Evolutionary conservation across 2,113 vertebrate genomes (phyloP).

Genomic region (Reinhardtius hippoglossoides): DNA sequence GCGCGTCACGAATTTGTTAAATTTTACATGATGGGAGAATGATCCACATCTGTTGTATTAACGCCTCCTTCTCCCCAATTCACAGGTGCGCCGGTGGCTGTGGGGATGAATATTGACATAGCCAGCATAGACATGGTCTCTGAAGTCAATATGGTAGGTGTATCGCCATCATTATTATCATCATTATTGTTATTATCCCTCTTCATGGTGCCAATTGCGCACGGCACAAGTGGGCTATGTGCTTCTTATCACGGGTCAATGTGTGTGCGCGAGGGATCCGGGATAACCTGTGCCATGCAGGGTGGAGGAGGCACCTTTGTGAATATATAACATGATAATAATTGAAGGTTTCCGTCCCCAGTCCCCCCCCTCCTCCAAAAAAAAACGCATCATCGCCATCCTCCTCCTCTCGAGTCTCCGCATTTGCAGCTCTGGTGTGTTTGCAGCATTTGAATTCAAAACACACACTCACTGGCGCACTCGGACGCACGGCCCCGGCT

Average conservation of each 20-base stretch:
- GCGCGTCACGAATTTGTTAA: slow-evolving; percentile 76
- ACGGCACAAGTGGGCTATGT: not conserved
- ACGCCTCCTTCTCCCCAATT: slow-evolving; percentile 69
- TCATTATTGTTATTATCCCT: slow-evolving; percentile 21
- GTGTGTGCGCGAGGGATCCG: not conserved
- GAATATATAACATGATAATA: not conserved
- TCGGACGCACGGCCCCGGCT: slow-evolving; percentile 72
- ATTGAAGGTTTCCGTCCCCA: slow-evolving; percentile 31
- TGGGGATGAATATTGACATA: slow-evolving; percentile 99
- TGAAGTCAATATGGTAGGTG: slow-evolving; percentile 99
- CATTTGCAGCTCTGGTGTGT: slow-evolving; percentile 77
- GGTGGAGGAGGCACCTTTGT: not conserved
- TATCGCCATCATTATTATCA: slow-evolving; percentile 39
- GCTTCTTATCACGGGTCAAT: slow-evolving; percentile 25
- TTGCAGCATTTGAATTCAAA: slow-evolving; percentile 85
- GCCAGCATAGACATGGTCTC: slow-evolving; percentile 99
- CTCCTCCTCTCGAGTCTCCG: slow-evolving; percentile 66
- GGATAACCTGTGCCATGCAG: slow-evolving; percentile 9
- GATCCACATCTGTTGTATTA: slow-evolving; percentile 45
- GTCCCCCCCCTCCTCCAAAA: no score
- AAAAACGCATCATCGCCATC: slow-evolving; percentile 74
- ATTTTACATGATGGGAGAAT: slow-evolving; percentile 69
- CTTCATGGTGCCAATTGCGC: slow-evolving; percentile 25
- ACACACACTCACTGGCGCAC: slow-evolving; percentile 84
- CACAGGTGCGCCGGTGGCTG: slow-evolving; percentile 95